Percentiles rank a stretch among this genome's conserved stretches.
phyloP scores from a whole-genome alignment of 2,888 invertebrate species.

The Acanthopleura granulata region DNA sequence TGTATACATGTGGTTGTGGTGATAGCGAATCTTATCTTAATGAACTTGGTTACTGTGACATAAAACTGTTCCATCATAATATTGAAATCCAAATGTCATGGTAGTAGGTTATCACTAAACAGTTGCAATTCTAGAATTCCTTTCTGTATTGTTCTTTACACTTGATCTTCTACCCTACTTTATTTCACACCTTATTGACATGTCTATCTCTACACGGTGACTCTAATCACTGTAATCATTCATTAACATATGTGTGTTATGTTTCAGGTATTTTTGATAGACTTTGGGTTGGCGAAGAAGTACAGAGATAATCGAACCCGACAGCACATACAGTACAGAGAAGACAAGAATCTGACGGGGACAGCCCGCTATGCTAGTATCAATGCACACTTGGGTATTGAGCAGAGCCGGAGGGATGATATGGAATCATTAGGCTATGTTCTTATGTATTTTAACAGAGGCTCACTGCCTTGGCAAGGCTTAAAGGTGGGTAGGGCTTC shows the following conservation, averaged over 20 bases:
- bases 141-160: too few relatives aligned
- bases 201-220: too few relatives aligned
- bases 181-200: too few relatives aligned
- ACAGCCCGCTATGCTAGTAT: conserved; percentile 92
- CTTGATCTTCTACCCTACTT: too few relatives aligned
- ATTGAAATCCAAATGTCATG: too few relatives aligned
- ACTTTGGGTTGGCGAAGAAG: conserved; percentile 99
- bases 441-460: conserved; percentile 97
- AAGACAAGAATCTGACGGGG: conserved; percentile 70
- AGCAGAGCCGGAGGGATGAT: conserved; percentile 98
- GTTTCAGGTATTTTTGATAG: conserved; percentile 89
- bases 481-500: conserved; percentile 73
- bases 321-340: conserved; percentile 89
- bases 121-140: too few relatives aligned
- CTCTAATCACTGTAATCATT: background rate
- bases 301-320: conserved; percentile 93
- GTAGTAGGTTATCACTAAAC: too few relatives aligned
- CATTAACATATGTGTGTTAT: background rate
- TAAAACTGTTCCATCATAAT: too few relatives aligned
- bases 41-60: too few relatives aligned
- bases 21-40: too few relatives aligned
- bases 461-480: conserved; percentile 97
- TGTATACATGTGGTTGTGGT: too few relatives aligned
- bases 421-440: conserved; percentile 99
- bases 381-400: conserved; percentile 99